Evolutionary conservation across 2,113 vertebrate genomes (phyloP), one percentile per base, ranked within the genome.

Genomic region (Tachysurus vachellii): DNA sequence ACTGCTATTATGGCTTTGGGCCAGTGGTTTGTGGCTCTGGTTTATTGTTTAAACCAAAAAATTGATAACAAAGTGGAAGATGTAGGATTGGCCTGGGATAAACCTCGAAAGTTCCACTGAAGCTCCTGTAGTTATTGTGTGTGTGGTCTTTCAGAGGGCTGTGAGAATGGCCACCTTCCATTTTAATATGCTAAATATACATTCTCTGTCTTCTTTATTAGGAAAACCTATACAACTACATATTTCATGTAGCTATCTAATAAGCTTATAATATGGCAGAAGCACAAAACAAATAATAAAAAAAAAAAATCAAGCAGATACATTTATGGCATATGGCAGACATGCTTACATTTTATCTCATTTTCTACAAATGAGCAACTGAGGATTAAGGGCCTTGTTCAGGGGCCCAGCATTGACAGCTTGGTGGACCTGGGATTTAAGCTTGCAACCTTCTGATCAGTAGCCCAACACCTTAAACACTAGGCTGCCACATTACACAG

Each of bases 11-110:
- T 85, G 82, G 86, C 77, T 71, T 68, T 21, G 77, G 44, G 31
- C 68, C 80, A 80, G 87, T 81, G 71, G 83, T 84, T 85, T 88
- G 90, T 88, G 87, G 90, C 64, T 76, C 61, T 64, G 53, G 54
- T 66, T 21, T 85, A 82, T 85, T 89, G 87, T 87, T 87, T 86
- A 66, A 70, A 77, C 23, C 16, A 73, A 14, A 50, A 76, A 12
- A 75, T 85, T 86, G 87, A 90, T 81, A 84, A 88, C 57, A 80
- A 53, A 56, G 31, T 82, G 61, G 42, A 61, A n/a, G 62, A 13
- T 62, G 28, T 23, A 47, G 9, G n/a, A 11, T 57, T 75, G 70
- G 23, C 26, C 83, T 42, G 21, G 36, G 44, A 53, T 76, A 85
- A 76, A 4, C 47, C 50, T 68, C 26, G 3, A 23, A 44, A n/a